Percentiles rank a stretch among this genome's conserved stretches.
Evolutionary conservation across 2,797 vertebrate species (phyloP).

Genomic region (Gymnocypris eckloni): DNA sequence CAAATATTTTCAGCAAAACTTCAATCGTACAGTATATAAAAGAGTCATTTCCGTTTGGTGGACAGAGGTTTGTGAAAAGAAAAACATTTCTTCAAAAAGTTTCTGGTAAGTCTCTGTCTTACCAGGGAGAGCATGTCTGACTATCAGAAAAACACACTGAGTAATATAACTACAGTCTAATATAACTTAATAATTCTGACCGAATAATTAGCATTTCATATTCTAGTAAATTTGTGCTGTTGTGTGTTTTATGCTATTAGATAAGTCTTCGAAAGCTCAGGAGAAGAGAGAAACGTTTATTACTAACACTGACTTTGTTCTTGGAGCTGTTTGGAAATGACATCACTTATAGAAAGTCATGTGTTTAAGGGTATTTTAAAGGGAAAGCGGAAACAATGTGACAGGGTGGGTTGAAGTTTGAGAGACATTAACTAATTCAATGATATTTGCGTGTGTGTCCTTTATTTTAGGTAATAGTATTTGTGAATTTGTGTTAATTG

Average conservation of each 20-base stretch:
- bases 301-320: no score
- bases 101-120: no score
- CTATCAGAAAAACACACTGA: background rate
- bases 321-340: background rate
- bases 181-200: background rate
- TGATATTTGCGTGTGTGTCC: background rate
- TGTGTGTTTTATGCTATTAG: no score
- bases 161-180: background rate
- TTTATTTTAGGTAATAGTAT: background rate
- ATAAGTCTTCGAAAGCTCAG: background rate
- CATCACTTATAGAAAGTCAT: background rate
- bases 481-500: background rate
- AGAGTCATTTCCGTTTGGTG: background rate
- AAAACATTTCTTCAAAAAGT: no score
- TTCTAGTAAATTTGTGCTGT: background rate
- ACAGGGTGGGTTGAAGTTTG: background rate
- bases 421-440: background rate
- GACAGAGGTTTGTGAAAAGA: background rate
- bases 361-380: background rate
- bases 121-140: background rate
- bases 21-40: background rate
- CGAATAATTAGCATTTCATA: background rate
- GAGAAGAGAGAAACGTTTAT: background rate
- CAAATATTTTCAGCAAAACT: conserved; percentile 7
- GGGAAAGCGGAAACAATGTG: background rate